Evolutionary conservation across 2,888 invertebrate species (phyloP).

Genomic region (Hymenopus coronatus): DNA sequence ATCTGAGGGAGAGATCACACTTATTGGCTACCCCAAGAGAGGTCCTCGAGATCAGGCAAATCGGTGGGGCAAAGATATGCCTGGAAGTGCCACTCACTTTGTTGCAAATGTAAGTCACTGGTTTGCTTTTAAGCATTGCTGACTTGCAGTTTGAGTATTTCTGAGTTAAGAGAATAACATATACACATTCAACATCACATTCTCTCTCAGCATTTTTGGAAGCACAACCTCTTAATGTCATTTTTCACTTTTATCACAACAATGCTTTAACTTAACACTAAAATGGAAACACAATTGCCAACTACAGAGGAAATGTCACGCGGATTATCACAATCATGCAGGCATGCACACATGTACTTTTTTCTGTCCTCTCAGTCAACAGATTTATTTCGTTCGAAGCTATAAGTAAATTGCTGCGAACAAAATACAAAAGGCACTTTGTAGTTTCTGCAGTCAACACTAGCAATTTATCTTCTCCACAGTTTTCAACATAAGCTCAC

Average conservation of each 20-base stretch:
- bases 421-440: conserved; percentile 21
- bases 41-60: background rate
- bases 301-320: background rate
- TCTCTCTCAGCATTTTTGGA: background rate
- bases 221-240: background rate
- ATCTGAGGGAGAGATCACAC: conserved; percentile 4
- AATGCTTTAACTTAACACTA: background rate
- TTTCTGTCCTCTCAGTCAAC: background rate
- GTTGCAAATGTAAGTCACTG: background rate
- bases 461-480: background rate
- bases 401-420: background rate
- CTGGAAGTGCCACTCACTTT: background rate
- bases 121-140: background rate
- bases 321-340: background rate
- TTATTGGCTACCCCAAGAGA: background rate
- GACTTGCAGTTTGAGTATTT: background rate
- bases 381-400: background rate
- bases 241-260: background rate
- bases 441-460: background rate
- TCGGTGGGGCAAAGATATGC: background rate
- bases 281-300: conserved; percentile 1
- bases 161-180: background rate
- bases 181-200: background rate
- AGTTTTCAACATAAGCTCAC: background rate
- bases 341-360: background rate